Evolutionary conservation across 2,888 invertebrate genomes (phyloP), one percentile per base, ranked within the genome.

Genomic region (Catotricha subobsoleta): DNA sequence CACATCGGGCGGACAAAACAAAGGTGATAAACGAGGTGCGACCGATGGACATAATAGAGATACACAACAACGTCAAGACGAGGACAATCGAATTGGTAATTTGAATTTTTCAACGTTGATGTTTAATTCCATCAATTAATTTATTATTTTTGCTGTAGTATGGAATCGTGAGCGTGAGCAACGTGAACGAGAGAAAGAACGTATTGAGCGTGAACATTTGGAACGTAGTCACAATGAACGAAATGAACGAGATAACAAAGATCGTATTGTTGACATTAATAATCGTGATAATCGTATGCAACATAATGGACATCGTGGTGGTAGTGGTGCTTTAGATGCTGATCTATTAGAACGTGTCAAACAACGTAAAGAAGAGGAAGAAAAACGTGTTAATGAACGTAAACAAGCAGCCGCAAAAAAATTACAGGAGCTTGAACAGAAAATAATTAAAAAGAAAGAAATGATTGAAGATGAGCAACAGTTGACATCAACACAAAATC

Each of bases 321-420:
- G 39, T 67, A 76, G 42, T 69, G 81, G 39, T 74, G 79, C 50
- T 67, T 66, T 55, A 53, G 75, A 87, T 38, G 78, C 79, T 9
- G 74, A 76, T 43, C 82, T 80, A 1, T 80, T 86, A 13, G 86
- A 84, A 49, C 70, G 87, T 21, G 88, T 87, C 0, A 76, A 81
- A 42, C 81, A 80, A 54, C 72, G 84, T 21, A 81, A 87, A 51
- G 87, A 88, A 54, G 87, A 90, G 54, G 90, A 88, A 54, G 88
- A 90, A 54, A 79, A 86, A 46, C 71, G 81, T 31, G 79, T 71
- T 51, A 68, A 69, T 50, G 74, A 78, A 52, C 67, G 68, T 12
- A 74, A 74, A 50, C 71, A 63, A 57, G 62, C 59, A 18, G 61
- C 61, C 3, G 37, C 39, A 13, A 77, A 77, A 50, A 80, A 80